A percentile compares a stretch with the other conserved stretches of the same genome.
phyloP scores from a whole-genome alignment of 2,797 vertebrate species.

The Trachurus trachurus region DNA sequence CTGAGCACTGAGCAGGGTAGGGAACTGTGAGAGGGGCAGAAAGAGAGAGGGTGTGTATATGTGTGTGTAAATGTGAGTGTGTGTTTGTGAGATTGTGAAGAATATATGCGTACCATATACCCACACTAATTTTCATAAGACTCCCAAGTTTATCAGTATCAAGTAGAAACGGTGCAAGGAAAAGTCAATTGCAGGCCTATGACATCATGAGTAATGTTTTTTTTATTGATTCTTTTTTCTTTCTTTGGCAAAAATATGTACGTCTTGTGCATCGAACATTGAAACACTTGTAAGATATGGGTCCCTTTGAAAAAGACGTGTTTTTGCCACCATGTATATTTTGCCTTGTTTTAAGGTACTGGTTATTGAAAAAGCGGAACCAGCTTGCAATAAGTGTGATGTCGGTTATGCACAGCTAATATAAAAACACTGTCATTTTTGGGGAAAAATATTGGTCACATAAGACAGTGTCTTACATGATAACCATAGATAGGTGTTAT shows the following conservation, averaged over 20 bases:
- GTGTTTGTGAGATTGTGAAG: conserved; percentile 29
- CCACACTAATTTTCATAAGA: conserved; percentile 7
- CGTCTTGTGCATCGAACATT: not conserved
- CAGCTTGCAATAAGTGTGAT: not conserved
- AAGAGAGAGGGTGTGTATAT: conserved; percentile 8
- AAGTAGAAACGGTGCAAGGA: not conserved
- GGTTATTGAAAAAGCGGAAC: conserved; percentile 13
- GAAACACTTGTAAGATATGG: conserved; percentile 41
- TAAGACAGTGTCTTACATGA: conserved; percentile 20
- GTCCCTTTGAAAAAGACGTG: conserved; percentile 16
- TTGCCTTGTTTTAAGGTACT: conserved; percentile 29
- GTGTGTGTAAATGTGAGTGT: conserved; percentile 9
- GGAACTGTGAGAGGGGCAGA: conserved; percentile 36
- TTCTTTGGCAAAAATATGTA: conserved; percentile 9
- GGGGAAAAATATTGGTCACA: not conserved
- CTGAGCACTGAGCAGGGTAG: conserved; percentile 37
- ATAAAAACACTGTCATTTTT: not conserved
- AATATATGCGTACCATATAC: conserved; percentile 24
- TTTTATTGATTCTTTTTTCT: not conserved
- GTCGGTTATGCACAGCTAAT: not conserved
- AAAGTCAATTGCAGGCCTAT: conserved; percentile 1
- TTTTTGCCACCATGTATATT: conserved; percentile 54
- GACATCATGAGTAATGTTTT: not conserved
- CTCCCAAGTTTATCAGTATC: not conserved
- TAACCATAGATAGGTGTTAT: conserved; percentile 29